These are phyloP conservation scores for Cynoglossus semilaevis DNA, from an alignment of 2,113 vertebrate species.

Conservation along the genomic window DNA sequence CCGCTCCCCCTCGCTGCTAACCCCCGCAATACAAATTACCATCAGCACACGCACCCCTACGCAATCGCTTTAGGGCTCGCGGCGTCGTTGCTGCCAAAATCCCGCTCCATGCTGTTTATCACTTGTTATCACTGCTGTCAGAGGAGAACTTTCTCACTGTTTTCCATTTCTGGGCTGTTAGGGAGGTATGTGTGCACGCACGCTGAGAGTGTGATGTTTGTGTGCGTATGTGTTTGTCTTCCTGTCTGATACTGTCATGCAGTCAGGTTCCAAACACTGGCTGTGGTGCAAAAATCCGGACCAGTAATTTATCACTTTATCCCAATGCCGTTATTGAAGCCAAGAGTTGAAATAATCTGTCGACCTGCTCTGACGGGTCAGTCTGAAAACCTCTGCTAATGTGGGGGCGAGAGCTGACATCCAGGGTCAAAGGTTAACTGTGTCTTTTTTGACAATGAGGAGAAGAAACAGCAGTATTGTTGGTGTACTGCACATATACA, in stretches of 20 bases:
- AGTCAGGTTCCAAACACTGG: not conserved
- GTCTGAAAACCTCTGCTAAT: too few relatives aligned
- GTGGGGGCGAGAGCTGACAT: too few relatives aligned
- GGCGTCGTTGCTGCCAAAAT: slow-evolving; percentile 25
- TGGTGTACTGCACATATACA: too few relatives aligned
- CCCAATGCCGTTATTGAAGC: not conserved
- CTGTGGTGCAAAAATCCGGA: not conserved
- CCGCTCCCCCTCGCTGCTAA: slow-evolving; percentile 1
- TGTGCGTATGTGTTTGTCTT: not conserved
- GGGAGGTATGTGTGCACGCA: too few relatives aligned
- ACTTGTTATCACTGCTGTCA: slow-evolving; percentile 36
- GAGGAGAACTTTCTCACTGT: slow-evolving; percentile 17
- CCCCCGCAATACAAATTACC: slow-evolving; percentile 33
- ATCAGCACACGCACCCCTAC: slow-evolving; percentile 26
- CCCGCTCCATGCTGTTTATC: slow-evolving; percentile 46
- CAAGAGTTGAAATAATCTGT: not conserved
- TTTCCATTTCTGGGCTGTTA: slow-evolving; percentile 2
- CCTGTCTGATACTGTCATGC: not conserved
- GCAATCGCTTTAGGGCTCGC: slow-evolving; percentile 26
- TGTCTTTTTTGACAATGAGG: too few relatives aligned
- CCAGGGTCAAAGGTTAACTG: too few relatives aligned
- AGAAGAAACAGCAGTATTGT: too few relatives aligned
- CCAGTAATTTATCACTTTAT: not conserved
- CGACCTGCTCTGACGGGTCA: too few relatives aligned
- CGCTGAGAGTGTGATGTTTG: not conserved